Conservation (phyloP, 2,113 vertebrate genomes). For the Excalfactoria chinensis region DNA sequence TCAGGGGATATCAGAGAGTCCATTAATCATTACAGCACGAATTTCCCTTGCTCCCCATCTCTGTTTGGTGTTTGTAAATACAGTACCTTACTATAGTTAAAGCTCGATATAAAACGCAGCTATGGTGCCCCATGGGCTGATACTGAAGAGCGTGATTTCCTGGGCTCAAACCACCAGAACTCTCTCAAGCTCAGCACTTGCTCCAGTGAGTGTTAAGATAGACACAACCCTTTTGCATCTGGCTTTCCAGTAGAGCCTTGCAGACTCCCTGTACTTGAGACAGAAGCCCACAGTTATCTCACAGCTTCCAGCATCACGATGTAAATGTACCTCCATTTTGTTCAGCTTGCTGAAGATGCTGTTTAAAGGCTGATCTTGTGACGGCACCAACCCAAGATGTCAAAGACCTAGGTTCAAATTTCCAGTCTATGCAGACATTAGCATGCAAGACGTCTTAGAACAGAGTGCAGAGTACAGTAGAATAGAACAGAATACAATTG, state of each 20-base stretch:
- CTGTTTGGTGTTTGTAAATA: not conserved
- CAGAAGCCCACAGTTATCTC: not conserved
- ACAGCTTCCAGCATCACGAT: not conserved
- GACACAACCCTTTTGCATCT: not conserved
- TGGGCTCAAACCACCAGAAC: not conserved
- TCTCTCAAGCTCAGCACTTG: not conserved
- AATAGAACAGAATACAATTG: not conserved
- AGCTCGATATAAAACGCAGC: not conserved
- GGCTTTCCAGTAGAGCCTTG: not conserved
- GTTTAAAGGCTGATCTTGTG: accelerated
- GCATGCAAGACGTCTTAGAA: not conserved
- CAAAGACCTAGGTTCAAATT: not conserved
- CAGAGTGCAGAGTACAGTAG: not conserved
- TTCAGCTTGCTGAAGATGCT: not conserved
- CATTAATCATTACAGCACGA: constrained; percentile 24
- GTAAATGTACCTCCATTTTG: not conserved
- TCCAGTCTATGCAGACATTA: not conserved
- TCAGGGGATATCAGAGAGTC: constrained; percentile 32
- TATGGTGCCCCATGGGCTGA: not conserved
- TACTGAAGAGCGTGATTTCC: not conserved
- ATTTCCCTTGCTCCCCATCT: not conserved
- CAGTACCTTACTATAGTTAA: not conserved
- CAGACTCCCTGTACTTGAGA: not conserved
- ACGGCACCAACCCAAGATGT: not conserved
- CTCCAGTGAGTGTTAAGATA: not conserved